phyloP scores from a whole-genome alignment of 2,888 invertebrate genomes.

The Xylophagus ater region DNA sequence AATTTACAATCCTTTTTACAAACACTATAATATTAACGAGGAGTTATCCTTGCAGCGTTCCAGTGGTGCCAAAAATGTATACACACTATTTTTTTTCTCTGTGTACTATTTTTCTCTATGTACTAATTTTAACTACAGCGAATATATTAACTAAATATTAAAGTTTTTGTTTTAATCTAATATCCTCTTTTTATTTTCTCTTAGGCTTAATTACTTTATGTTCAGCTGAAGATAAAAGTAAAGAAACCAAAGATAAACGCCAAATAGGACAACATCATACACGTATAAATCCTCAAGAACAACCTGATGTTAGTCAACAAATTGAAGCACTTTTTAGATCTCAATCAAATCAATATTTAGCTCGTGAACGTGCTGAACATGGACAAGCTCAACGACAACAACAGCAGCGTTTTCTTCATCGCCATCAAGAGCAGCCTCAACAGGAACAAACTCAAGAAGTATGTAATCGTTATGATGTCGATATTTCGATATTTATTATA shows the following conservation, averaged over 20 bases:
- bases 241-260: conserved; percentile 32
- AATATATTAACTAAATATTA: too few relatives aligned
- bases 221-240: not conserved
- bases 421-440: conserved; percentile 14
- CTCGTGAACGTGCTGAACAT: conserved; percentile 22
- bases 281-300: conserved; percentile 31
- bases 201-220: not conserved
- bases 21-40: too few relatives aligned
- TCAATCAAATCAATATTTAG: conserved; percentile 34
- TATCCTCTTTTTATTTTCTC: not conserved
- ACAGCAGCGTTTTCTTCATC: conserved; percentile 19
- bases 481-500: not conserved
- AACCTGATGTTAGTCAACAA: conserved; percentile 24
- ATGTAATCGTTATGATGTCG: not conserved
- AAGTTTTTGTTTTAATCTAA: too few relatives aligned
- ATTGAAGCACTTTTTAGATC: conserved; percentile 35
- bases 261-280: conserved; percentile 33
- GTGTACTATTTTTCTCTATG: too few relatives aligned
- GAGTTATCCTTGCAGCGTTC: too few relatives aligned
- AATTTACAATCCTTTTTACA: too few relatives aligned
- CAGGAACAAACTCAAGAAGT: conserved; percentile 1
- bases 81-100: too few relatives aligned
- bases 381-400: conserved; percentile 11
- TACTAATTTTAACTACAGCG: too few relatives aligned
- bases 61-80: too few relatives aligned